phyloP scores from a whole-genome alignment of 2,888 invertebrate genomes.

The Tetranychus piercei region DNA sequence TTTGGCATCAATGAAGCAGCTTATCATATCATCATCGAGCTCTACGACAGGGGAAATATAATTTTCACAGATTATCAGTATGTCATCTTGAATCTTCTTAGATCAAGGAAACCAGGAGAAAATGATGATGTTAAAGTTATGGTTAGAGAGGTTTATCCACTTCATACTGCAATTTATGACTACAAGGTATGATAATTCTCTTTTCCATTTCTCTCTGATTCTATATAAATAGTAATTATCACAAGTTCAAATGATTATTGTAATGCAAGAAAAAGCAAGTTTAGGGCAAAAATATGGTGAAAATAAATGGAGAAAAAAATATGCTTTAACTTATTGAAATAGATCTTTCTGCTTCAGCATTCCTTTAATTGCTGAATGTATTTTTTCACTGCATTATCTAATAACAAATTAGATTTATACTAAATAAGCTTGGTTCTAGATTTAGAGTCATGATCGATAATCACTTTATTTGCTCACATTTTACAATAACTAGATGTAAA shows the following conservation, averaged over 20 bases:
- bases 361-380: too few relatives aligned
- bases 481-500: too few relatives aligned
- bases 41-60: constrained; percentile 89
- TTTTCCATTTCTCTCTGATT: background rate
- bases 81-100: constrained; percentile 72
- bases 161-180: constrained; percentile 43
- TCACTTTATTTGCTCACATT: too few relatives aligned
- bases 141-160: constrained; percentile 76
- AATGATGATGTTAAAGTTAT: constrained; percentile 54
- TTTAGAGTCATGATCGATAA: too few relatives aligned
- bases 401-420: too few relatives aligned
- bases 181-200: constrained; percentile 7
- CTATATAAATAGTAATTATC: background rate
- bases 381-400: too few relatives aligned
- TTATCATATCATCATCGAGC: constrained; percentile 80
- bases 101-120: constrained; percentile 79
- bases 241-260: background rate
- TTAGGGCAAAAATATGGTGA: too few relatives aligned
- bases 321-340: too few relatives aligned
- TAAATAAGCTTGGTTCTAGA: too few relatives aligned
- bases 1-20: constrained; percentile 50
- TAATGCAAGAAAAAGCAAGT: too few relatives aligned
- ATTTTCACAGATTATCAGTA: constrained; percentile 75
- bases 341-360: too few relatives aligned
- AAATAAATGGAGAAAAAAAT: too few relatives aligned